A percentile compares a stretch with the other conserved stretches of the same genome.
Evolutionary conservation across 1,140 invertebrate genomes (phyloP).

Genomic region (Eumaeus atala): DNA sequence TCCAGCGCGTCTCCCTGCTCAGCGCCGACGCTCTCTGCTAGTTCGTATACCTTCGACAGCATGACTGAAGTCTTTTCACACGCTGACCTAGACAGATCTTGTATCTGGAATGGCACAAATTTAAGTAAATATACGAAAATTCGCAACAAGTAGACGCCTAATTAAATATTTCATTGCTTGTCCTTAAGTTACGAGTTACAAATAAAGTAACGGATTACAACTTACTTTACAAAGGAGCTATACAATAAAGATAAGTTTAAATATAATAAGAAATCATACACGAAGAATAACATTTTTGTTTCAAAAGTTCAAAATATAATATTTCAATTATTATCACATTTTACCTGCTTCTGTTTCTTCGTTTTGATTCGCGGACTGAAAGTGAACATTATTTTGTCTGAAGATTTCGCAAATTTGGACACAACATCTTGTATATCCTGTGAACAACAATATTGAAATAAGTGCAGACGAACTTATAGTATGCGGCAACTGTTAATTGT

Average conservation of each 20-base stretch:
- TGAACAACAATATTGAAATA: background rate
- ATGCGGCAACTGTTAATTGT: too few relatives aligned
- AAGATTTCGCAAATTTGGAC: conserved; percentile 25
- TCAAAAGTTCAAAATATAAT: background rate
- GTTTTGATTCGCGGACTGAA: conserved; percentile 22
- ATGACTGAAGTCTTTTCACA: conserved; percentile 21
- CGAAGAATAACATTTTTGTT: too few relatives aligned
- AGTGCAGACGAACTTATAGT: too few relatives aligned
- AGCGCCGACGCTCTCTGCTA: conserved; percentile 21
- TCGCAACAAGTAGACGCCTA: background rate
- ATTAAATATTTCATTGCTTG: too few relatives aligned
- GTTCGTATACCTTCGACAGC: conserved; percentile 20
- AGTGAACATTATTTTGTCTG: conserved; percentile 25
- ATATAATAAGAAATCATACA: too few relatives aligned
- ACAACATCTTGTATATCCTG: conserved; percentile 25
- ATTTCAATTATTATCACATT: too few relatives aligned
- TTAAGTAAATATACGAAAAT: background rate
- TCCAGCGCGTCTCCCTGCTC: conserved; percentile 20
- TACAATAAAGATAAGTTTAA: too few relatives aligned
- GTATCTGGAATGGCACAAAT: conserved; percentile 16
- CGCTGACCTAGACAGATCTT: conserved; percentile 23
- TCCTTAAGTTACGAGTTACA: too few relatives aligned
- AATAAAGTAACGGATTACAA: too few relatives aligned
- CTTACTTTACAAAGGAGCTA: too few relatives aligned
- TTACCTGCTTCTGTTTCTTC: conserved; percentile 25